These are phyloP conservation scores for Calameuta pallipes DNA, from an alignment of 2,888 invertebrate genomes.

Conservation along the genomic window DNA sequence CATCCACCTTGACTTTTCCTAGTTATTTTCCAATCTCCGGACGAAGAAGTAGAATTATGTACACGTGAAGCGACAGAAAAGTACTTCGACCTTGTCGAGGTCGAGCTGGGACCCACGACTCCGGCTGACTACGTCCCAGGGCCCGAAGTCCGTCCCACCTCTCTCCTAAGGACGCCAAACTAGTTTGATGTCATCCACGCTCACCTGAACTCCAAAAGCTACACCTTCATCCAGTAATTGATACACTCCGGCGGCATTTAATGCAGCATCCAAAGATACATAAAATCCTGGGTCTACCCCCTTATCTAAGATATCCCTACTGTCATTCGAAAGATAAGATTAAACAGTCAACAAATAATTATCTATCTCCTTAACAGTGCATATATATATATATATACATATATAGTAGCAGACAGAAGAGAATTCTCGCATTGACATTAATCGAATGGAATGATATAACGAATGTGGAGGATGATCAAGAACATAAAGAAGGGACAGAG, in stretches of 20 bases:
- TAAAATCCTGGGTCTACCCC: slow-evolving; percentile 18
- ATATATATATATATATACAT: background rate
- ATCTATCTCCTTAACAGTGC: background rate
- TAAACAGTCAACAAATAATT: background rate
- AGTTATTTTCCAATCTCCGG: background rate
- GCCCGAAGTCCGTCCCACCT: background rate
- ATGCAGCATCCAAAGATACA: background rate
- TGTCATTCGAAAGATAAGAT: background rate
- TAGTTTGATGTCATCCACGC: background rate
- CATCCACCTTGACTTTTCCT: slow-evolving; percentile 8
- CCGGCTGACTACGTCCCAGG: background rate
- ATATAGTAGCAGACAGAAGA: slow-evolving; percentile 16
- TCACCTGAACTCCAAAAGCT: background rate
- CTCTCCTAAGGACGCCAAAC: background rate
- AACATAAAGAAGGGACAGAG: slow-evolving; percentile 2
- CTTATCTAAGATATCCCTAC: background rate
- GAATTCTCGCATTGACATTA: background rate
- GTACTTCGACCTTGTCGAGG: slow-evolving; percentile 25
- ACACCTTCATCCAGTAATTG: background rate
- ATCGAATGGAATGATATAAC: background rate
- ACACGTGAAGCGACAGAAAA: background rate
- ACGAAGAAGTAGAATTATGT: background rate
- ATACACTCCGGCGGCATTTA: background rate
- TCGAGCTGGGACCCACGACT: slow-evolving; percentile 9
- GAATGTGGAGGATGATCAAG: background rate